Evolutionary conservation across 2,888 invertebrate species (phyloP).

Genomic region (Blomia tropicalis): DNA sequence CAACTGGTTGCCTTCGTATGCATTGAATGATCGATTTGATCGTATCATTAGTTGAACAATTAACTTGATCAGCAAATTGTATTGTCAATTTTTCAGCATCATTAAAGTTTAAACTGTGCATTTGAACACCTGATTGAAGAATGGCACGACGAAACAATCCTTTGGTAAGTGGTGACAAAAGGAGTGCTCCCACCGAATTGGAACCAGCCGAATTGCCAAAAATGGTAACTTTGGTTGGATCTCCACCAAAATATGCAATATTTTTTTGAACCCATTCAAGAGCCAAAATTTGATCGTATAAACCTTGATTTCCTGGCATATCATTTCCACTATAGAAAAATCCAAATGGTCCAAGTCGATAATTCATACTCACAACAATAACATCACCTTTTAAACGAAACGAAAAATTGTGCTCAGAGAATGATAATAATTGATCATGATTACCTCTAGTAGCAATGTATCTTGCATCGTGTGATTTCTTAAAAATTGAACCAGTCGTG

Average conservation of each 20-base stretch:
- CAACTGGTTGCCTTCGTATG: too few species aligned
- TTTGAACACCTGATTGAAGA: not conserved
- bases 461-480: too few species aligned
- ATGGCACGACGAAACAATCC: not conserved
- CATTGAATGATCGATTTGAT: too few species aligned
- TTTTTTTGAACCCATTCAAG: not conserved
- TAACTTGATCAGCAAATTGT: too few species aligned
- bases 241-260: not conserved
- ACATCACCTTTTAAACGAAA: too few species aligned
- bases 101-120: too few species aligned
- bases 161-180: not conserved
- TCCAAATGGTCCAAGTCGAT: not conserved
- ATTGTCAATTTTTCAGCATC: too few species aligned
- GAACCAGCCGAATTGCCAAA: constrained; percentile 5
- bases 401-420: too few species aligned
- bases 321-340: not conserved
- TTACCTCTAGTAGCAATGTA: too few species aligned
- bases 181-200: not conserved
- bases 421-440: too few species aligned
- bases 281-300: not conserved
- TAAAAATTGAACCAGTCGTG: too few species aligned
- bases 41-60: too few species aligned
- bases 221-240: not conserved
- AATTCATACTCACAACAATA: not conserved
- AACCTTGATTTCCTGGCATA: constrained; percentile 3